A percentile compares a stretch with the other conserved stretches of the same genome.
Evolutionary conservation across 2,888 invertebrate species (phyloP).

Genomic region (Lapara coniferarum): DNA sequence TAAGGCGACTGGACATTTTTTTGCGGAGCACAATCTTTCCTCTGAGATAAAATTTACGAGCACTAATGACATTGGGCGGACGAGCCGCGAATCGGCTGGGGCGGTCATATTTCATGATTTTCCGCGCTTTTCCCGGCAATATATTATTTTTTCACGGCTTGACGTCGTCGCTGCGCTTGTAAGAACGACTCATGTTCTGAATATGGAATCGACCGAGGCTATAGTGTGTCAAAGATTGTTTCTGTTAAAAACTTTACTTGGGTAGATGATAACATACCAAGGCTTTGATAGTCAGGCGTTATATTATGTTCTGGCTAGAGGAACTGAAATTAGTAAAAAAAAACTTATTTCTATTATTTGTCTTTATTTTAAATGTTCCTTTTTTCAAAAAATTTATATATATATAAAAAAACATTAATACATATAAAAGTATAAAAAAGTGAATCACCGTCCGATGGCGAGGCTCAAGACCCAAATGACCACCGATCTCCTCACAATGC

Average conservation of each 20-base stretch:
- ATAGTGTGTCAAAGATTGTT: constrained; percentile 39
- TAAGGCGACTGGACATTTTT: constrained; percentile 25
- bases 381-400: no score
- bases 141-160: constrained; percentile 62
- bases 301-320: no score
- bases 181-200: constrained; percentile 48
- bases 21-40: constrained; percentile 37
- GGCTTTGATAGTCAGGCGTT: no score
- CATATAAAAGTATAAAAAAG: no score
- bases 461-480: no score
- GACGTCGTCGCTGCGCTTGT: constrained; percentile 42
- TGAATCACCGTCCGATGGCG: no score
- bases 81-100: constrained; percentile 55
- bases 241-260: constrained; percentile 23
- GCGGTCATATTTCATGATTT: constrained; percentile 75
- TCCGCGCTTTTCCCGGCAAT: constrained; percentile 66
- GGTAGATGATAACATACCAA: no score
- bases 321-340: no score
- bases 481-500: no score
- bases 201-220: constrained; percentile 46
- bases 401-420: no score
- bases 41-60: constrained; percentile 60
- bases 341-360: no score
- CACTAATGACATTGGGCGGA: constrained; percentile 67
- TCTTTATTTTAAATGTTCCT: no score